Conservation (phyloP, 1,140 invertebrate genomes). For the Phthorimaea operculella region DNA sequence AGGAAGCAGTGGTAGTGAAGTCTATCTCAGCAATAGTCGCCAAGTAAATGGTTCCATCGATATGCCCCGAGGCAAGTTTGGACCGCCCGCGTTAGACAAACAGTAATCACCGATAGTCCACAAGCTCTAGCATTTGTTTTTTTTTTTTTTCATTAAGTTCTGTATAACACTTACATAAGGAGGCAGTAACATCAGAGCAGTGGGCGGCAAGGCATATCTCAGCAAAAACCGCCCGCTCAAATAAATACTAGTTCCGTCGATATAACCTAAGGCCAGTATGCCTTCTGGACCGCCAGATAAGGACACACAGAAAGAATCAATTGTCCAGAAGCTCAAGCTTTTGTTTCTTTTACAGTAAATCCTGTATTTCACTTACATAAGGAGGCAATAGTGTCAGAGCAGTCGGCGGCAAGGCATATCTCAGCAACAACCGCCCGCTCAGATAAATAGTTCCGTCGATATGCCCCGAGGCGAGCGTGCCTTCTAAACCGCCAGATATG, state of each 20-base stretch:
- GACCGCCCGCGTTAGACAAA: constrained; percentile 46
- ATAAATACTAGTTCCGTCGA: constrained; percentile 51
- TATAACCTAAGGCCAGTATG: constrained; percentile 49
- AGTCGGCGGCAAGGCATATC: constrained; percentile 44
- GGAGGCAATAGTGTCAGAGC: constrained; percentile 70
- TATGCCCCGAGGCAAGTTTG: constrained; percentile 47
- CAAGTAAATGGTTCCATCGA: constrained; percentile 49
- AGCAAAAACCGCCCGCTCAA: constrained; percentile 41
- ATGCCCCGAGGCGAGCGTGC: constrained; percentile 65
- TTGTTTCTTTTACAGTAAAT: too few relatives aligned
- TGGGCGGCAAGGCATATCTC: constrained; percentile 42
- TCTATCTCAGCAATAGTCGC: constrained; percentile 44
- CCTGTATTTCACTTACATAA: too few relatives aligned
- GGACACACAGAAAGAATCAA: constrained; percentile 53
- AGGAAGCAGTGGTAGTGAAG: constrained; percentile 71
- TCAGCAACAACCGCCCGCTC: constrained; percentile 43
- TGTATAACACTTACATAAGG: too few relatives aligned
- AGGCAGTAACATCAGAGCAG: constrained; percentile 68
- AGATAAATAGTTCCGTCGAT: constrained; percentile 51
- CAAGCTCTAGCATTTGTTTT: too few relatives aligned
- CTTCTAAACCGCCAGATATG: constrained; percentile 34
- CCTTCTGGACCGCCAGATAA: constrained; percentile 39
- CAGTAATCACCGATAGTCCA: constrained; percentile 52
- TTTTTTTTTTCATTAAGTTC: too few relatives aligned
- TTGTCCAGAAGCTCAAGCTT: too few relatives aligned